Conservation (phyloP, 2,797 vertebrate genomes). For the Sphaeramia orbicularis region DNA sequence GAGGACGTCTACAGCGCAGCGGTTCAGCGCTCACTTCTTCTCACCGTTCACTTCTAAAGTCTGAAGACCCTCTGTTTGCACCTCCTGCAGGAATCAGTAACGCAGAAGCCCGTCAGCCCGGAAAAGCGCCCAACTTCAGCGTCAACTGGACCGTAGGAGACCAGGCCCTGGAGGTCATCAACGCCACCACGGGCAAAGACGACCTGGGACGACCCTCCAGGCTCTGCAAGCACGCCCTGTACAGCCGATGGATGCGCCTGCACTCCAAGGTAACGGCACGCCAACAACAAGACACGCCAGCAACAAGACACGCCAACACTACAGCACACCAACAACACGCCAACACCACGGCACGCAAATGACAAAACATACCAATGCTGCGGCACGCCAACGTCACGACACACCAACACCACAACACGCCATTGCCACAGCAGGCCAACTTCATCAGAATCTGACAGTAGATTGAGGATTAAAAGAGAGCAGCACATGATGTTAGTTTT, state of each 20-base stretch:
- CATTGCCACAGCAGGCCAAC: no score
- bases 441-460: no score
- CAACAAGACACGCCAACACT: no score
- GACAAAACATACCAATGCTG: no score
- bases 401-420: no score
- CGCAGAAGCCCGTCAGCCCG: constrained; percentile 92
- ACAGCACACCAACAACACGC: no score
- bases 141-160: constrained; percentile 96
- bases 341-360: no score
- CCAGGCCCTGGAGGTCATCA: constrained; percentile 89
- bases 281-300: no score
- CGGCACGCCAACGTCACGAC: no score
- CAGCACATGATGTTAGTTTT: no score
- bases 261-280: constrained; percentile 87
- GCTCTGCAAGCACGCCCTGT: constrained; percentile 93
- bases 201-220: constrained; percentile 91
- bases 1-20: constrained; percentile 62
- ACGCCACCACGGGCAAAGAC: constrained; percentile 93
- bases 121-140: constrained; percentile 95
- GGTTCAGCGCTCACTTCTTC: not conserved
- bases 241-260: constrained; percentile 91
- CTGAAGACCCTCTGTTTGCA: not conserved
- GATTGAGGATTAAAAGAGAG: no score
- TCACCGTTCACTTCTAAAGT: not conserved
- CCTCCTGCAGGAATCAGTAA: constrained; percentile 91